Base-by-base conservation (phyloP, 2,113 vertebrate genomes). In the Reinhardtius hippoglossoides region DNA sequence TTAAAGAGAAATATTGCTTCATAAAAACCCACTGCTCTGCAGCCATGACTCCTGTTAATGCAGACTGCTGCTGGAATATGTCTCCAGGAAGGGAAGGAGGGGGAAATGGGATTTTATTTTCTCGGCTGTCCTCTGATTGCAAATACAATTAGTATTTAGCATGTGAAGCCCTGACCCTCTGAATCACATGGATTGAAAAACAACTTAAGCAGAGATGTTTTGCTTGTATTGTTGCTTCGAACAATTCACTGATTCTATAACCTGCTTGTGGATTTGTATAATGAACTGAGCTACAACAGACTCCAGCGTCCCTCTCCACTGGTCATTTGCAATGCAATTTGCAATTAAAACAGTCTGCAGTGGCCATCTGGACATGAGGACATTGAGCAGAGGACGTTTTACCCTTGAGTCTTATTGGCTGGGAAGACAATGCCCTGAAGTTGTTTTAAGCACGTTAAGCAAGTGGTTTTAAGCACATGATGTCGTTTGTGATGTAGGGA, bases 1-100 rank as follows among this genome's bases (percentile, higher is more conserved):
- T 94, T 92, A 92, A 93, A 93, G 89, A 93, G 88, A 94, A 88
- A 91, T 90, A 92, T 90, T 88, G 91, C 87, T 91, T 94, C 88
- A 93, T 93, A 91, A 94, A 92, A 91, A 26, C 40, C 76, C 57
- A 21, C 66, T 64, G 78, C 20, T 4, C 83, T 81, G 88, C 72
- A 82, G 87, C 71, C 81, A 74, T 88, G 84, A 73, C 70, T 91
- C 65, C 66, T 70, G 58, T 60, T 90, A 90, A 89, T 87, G 82
- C 70, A 80, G 68, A 85, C 68, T 56, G 67, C 79, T 76, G 71
- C 73, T 84, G 67, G 66, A 59, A 60, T 74, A 57, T 65, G 58
- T 85, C 58, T 85, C 64, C 81, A 54, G 54, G 62, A 82, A 10
- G n/a, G 26, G 74, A 75, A 86, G 52, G 54, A 14, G 15, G 68